phyloP scores from a whole-genome alignment of 2,797 vertebrate species.

The Zalophus californianus region DNA sequence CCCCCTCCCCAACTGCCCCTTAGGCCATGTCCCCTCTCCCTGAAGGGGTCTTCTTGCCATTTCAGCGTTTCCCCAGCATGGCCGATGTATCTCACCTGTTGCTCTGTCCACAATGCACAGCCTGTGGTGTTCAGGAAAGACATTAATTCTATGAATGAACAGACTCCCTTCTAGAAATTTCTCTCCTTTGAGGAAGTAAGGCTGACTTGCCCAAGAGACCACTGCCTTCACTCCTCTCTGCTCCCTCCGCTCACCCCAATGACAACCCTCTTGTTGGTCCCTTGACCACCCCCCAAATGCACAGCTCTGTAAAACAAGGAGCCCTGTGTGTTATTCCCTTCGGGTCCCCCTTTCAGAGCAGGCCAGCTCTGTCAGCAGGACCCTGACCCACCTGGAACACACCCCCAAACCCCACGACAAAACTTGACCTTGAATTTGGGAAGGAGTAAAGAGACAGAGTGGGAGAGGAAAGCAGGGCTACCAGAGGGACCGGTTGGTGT shows the following conservation, averaged over 20 bases:
- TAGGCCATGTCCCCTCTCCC: background rate
- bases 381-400: background rate
- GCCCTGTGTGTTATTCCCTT: background rate
- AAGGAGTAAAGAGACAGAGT: background rate
- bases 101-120: background rate
- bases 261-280: background rate
- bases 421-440: background rate
- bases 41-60: background rate
- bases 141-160: background rate
- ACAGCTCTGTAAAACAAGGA: background rate
- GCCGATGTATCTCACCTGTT: too few species aligned
- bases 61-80: background rate
- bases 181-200: background rate
- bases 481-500: background rate
- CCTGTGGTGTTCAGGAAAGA: background rate
- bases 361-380: background rate
- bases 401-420: background rate
- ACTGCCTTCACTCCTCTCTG: background rate
- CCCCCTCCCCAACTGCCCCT: background rate
- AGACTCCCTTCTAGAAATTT: background rate
- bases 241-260: background rate
- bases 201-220: background rate
- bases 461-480: background rate
- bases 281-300: background rate
- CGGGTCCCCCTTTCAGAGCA: too few species aligned